Evolutionary conservation across 2,113 vertebrate genomes (phyloP).

Genomic region (Scalopus aquaticus): DNA sequence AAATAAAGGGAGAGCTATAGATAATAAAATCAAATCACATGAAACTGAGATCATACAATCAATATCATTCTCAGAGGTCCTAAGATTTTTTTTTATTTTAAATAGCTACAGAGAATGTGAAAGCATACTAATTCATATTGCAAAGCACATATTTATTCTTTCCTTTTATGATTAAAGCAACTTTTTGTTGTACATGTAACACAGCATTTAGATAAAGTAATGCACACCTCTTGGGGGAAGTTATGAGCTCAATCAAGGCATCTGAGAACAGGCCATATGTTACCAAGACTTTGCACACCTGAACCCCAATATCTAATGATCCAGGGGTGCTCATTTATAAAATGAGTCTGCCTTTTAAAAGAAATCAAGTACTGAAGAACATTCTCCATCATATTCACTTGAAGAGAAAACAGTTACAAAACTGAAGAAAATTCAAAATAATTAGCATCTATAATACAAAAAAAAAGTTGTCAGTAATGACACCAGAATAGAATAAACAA

Average conservation of each 20-base stretch:
- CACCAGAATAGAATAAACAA: neutral
- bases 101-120: neutral
- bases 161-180: slow-evolving; percentile 10
- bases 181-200: slow-evolving; percentile 24
- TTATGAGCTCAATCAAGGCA: slow-evolving; percentile 64
- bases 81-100: neutral
- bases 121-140: neutral
- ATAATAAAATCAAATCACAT: neutral
- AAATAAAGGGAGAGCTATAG: neutral
- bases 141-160: slow-evolving; percentile 13
- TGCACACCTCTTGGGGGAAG: slow-evolving; percentile 53
- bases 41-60: neutral
- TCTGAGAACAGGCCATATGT: slow-evolving; percentile 62
- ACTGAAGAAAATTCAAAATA: slow-evolving; percentile 43
- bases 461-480: slow-evolving; percentile 12
- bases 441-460: neutral
- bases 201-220: slow-evolving; percentile 60
- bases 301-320: slow-evolving; percentile 70
- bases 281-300: slow-evolving; percentile 65
- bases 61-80: neutral
- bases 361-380: neutral
- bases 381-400: neutral
- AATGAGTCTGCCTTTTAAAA: slow-evolving; percentile 47
- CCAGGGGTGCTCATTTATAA: slow-evolving; percentile 49
- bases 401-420: neutral